A percentile compares a stretch with the other conserved stretches of the same genome.
phyloP scores from a whole-genome alignment of 2,888 invertebrate genomes.

The Pseudoips prasinana region DNA sequence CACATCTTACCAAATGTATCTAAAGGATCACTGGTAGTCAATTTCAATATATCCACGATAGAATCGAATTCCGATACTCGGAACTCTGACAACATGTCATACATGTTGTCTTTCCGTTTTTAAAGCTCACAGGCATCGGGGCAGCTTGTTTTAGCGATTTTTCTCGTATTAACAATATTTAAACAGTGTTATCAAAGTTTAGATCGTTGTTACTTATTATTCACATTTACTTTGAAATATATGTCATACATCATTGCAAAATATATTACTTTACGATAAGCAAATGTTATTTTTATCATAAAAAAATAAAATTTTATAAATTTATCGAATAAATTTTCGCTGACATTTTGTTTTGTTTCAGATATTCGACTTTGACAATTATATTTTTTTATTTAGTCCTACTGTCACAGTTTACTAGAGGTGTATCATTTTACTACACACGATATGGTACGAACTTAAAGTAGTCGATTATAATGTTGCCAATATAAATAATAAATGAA shows the following conservation, averaged over 20 bases:
- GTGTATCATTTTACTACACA: no score
- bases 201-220: no score
- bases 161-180: conserved; percentile 30
- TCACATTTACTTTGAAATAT: no score
- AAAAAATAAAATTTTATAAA: background rate
- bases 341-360: conserved; percentile 30
- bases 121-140: conserved; percentile 72
- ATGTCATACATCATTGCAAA: no score
- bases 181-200: no score
- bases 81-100: conserved; percentile 82
- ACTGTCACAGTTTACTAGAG: no score
- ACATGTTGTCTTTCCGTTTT: conserved; percentile 70
- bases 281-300: no score
- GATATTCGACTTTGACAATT: conserved; percentile 11
- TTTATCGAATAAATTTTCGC: conserved; percentile 4
- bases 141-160: conserved; percentile 47
- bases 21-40: conserved; percentile 84
- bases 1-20: conserved; percentile 95
- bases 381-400: no score
- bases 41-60: conserved; percentile 85
- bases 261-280: no score
- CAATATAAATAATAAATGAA: no score
- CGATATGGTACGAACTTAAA: no score
- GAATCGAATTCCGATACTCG: conserved; percentile 84
- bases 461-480: no score